phyloP scores from a whole-genome alignment of 2,113 vertebrate genomes.

The Cyanistes caeruleus region DNA sequence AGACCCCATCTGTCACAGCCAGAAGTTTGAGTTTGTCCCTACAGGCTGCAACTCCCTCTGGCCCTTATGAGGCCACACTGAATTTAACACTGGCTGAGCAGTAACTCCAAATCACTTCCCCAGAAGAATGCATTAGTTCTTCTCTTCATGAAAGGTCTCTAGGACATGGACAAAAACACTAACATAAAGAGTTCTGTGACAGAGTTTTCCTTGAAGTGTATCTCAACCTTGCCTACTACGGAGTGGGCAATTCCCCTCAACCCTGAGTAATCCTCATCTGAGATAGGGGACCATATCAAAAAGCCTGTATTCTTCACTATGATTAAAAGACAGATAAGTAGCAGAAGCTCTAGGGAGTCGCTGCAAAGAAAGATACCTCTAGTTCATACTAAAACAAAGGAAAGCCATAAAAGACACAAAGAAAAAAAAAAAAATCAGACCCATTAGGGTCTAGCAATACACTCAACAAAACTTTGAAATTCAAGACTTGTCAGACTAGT shows the following conservation, averaged over 20 bases:
- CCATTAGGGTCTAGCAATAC: neutral
- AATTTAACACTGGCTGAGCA: neutral
- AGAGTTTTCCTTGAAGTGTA: neutral
- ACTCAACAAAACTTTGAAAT: conserved; percentile 31
- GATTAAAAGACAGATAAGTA: conserved; percentile 20
- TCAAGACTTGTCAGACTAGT: conserved; percentile 16
- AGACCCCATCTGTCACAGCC: neutral
- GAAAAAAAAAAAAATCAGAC: neutral
- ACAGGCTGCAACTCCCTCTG: neutral
- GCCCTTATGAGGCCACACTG: neutral
- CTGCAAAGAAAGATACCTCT: neutral
- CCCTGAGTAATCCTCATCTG: neutral
- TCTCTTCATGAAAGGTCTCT: neutral
- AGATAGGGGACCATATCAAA: neutral
- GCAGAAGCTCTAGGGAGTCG: neutral
- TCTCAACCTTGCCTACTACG: neutral
- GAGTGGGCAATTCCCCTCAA: neutral
- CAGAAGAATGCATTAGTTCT: neutral
- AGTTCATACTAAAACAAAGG: neutral
- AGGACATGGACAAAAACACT: neutral
- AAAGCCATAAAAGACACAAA: neutral
- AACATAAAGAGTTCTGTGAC: neutral
- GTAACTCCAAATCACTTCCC: neutral
- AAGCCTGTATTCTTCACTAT: neutral
- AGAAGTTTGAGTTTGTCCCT: neutral